A percentile compares a stretch with the other conserved stretches of the same genome.
phyloP scores from a whole-genome alignment of 1,140 invertebrate species.

The Elymnias hypermnestra region DNA sequence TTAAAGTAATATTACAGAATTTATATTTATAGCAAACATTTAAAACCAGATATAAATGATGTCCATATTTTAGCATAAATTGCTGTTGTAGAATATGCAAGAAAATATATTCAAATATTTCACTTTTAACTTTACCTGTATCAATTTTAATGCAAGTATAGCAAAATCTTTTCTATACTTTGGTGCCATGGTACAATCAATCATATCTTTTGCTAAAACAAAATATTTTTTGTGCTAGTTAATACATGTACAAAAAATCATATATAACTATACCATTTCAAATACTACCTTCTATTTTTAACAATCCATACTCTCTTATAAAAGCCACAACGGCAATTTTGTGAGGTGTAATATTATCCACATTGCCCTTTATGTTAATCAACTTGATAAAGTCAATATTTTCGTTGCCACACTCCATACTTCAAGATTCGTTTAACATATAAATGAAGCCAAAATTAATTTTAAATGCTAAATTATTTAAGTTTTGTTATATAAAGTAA shows the following conservation, averaged over 20 bases:
- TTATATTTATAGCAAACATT: too few species aligned
- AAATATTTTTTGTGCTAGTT: background rate
- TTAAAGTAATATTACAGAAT: too few species aligned
- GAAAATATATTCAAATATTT: too few species aligned
- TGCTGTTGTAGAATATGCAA: too few species aligned
- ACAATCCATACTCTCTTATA: slow-evolving; percentile 68
- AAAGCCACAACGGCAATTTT: slow-evolving; percentile 74
- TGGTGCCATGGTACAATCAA: slow-evolving; percentile 58
- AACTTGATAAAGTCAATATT: slow-evolving; percentile 58
- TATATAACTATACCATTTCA: background rate
- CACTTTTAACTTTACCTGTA: slow-evolving; percentile 69
- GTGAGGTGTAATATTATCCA: slow-evolving; percentile 73
- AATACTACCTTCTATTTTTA: slow-evolving; percentile 59
- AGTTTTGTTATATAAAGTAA: too few species aligned
- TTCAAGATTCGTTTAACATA: background rate
- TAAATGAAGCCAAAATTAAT: too few species aligned
- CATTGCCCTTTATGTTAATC: slow-evolving; percentile 52
- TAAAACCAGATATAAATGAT: too few species aligned
- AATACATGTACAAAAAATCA: background rate
- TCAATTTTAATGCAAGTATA: slow-evolving; percentile 68
- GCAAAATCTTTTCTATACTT: slow-evolving; percentile 75
- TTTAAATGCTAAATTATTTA: too few species aligned
- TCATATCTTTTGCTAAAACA: slow-evolving; percentile 59
- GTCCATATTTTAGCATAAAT: too few species aligned
- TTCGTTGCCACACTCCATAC: slow-evolving; percentile 49